Evolutionary conservation across 2,888 invertebrate species (phyloP).

Genomic region (Plutella xylostella): DNA sequence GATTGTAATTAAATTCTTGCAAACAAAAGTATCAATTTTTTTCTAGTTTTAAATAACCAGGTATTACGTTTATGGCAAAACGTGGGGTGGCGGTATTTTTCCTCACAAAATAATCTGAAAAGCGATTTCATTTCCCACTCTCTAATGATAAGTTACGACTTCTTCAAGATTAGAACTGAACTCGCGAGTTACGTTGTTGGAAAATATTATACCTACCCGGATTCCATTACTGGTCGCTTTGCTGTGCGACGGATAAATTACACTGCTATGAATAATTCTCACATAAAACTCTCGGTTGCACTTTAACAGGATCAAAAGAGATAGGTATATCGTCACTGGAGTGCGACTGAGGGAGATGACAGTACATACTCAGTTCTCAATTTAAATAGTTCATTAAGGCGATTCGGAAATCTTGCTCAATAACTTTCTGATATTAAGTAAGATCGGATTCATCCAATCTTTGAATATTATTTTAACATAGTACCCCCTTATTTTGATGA

Average conservation of each 20-base stretch:
- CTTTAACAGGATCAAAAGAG: conserved; percentile 54
- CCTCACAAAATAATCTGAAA: background rate
- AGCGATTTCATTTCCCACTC: conserved; percentile 20
- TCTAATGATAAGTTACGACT: conserved; percentile 44
- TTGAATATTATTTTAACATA: too few species aligned
- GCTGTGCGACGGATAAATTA: conserved; percentile 65
- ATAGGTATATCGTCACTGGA: conserved; percentile 25
- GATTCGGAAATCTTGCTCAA: conserved; percentile 34
- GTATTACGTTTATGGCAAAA: background rate
- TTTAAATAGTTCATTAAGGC: conserved; percentile 69
- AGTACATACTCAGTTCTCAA: conserved; percentile 41
- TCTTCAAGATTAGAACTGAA: conserved; percentile 51
- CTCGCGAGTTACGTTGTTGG: conserved; percentile 52
- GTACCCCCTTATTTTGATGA: too few species aligned
- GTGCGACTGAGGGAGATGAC: conserved; percentile 31
- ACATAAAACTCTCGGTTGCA: conserved; percentile 67
- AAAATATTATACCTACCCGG: conserved; percentile 46
- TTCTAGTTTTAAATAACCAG: background rate
- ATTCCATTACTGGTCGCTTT: conserved; percentile 58
- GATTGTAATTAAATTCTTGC: conserved; percentile 25
- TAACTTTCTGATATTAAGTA: background rate
- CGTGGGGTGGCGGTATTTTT: too few species aligned
- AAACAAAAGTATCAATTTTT: too few species aligned
- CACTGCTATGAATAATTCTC: conserved; percentile 71
- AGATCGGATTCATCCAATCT: too few species aligned